Evolutionary conservation across 2,797 vertebrate species (phyloP).

Genomic region (Pangasius larnaudii): DNA sequence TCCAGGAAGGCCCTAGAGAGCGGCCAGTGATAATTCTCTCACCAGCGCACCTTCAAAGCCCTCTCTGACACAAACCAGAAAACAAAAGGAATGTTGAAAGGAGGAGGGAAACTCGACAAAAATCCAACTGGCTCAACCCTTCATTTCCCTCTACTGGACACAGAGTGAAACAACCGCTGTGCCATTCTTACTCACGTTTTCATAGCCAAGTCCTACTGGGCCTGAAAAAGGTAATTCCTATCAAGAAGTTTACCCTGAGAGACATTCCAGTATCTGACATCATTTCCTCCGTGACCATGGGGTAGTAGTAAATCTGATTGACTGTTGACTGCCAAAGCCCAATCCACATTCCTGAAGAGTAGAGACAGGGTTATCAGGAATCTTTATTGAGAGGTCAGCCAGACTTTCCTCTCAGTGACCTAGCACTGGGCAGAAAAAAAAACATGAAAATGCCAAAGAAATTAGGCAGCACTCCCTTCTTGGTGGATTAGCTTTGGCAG

Average conservation of each 20-base stretch:
- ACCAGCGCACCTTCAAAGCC: constrained; percentile 66
- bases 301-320: constrained; percentile 48
- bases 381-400: constrained; percentile 52
- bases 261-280: constrained; percentile 36
- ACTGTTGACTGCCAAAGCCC: constrained; percentile 41
- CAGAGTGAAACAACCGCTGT: not conserved
- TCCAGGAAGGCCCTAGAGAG: constrained; percentile 65
- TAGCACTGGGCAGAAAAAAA: constrained; percentile 26
- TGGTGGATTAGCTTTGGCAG: constrained; percentile 26
- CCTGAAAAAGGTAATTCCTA: constrained; percentile 5
- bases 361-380: constrained; percentile 48
- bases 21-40: constrained; percentile 74
- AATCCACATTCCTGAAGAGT: constrained; percentile 49
- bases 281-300: constrained; percentile 41
- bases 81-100: constrained; percentile 66
- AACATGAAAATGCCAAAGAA: constrained; percentile 34
- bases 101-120: constrained; percentile 40
- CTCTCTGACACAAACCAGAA: constrained; percentile 75
- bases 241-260: not conserved
- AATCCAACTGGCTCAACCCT: constrained; percentile 62
- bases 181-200: not conserved
- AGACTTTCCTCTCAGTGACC: constrained; percentile 40
- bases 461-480: constrained; percentile 30
- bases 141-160: constrained; percentile 81
- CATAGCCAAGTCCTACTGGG: not conserved